A percentile compares a stretch with the other conserved stretches of the same genome.
Conservation (phyloP, 2,797 vertebrate species). For the Channallabes apus region DNA sequence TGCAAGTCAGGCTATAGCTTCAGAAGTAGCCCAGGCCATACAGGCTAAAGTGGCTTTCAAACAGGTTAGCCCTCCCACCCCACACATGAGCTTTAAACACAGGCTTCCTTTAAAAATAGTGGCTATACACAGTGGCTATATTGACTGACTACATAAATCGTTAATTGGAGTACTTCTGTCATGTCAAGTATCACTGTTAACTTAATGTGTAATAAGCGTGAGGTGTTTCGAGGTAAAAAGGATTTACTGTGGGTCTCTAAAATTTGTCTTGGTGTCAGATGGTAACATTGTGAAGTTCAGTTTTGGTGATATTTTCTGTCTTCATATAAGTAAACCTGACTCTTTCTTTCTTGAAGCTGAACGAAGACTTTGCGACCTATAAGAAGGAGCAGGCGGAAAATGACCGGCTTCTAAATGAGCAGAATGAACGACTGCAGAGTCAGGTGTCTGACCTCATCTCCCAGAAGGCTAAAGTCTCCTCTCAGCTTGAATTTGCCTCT, state of each 20-base stretch:
- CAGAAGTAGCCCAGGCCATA: conserved; percentile 78
- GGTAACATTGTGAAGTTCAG: not conserved
- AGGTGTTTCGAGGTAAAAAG: not conserved
- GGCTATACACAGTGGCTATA: not conserved
- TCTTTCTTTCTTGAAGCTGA: conserved; percentile 73
- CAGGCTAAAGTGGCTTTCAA: conserved; percentile 94
- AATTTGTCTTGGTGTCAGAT: not conserved
- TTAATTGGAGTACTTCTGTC: not conserved
- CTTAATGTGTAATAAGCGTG: too few relatives aligned
- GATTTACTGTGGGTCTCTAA: not conserved
- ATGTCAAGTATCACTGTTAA: not conserved
- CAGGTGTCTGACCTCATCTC: conserved; percentile 86
- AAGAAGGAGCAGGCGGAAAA: conserved; percentile 95
- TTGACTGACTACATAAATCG: not conserved
- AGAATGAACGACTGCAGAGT: conserved; percentile 87
- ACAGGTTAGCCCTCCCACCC: conserved; percentile 74
- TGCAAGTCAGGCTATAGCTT: conserved; percentile 73
- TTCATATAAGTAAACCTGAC: not conserved
- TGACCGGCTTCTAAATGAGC: conserved; percentile 87
- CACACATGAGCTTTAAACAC: not conserved
- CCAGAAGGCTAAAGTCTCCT: conserved; percentile 87
- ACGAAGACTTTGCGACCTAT: conserved; percentile 88
- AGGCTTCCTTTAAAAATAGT: not conserved
- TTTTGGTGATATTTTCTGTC: not conserved
- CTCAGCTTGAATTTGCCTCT: conserved; percentile 90